Evolutionary conservation across 2,113 vertebrate genomes (phyloP).

Genomic region (Gadus macrocephalus): DNA sequence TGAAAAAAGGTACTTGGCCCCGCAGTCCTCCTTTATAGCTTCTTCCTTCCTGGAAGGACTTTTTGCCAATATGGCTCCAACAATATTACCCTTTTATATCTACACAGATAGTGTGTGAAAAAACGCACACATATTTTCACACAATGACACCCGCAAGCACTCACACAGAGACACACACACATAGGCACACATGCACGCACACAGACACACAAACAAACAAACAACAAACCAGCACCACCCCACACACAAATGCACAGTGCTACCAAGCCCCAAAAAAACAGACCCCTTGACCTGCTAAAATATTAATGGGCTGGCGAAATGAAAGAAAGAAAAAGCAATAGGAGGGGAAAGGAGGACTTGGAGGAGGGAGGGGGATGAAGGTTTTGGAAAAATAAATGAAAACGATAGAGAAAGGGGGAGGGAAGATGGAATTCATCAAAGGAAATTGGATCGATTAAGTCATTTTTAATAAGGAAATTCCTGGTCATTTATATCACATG

Average conservation of each 20-base stretch:
- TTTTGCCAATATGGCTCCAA: constrained; percentile 52
- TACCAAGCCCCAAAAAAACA: constrained; percentile 35
- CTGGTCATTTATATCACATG: not conserved
- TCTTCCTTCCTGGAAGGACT: constrained; percentile 48
- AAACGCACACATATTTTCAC: constrained; percentile 13
- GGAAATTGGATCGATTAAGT: constrained; percentile 1
- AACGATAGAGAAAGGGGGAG: constrained; percentile 11
- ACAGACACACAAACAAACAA: not conserved
- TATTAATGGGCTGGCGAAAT: constrained; percentile 57
- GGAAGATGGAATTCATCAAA: constrained; percentile 19
- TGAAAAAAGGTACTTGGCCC: constrained; percentile 27
- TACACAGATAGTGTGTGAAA: constrained; percentile 28
- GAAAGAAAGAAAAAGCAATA: constrained; percentile 57
- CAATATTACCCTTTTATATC: constrained; percentile 43
- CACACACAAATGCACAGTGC: no score
- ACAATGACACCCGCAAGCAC: constrained; percentile 1
- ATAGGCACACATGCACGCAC: not conserved
- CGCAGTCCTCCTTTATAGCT: not conserved
- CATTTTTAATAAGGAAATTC: constrained; percentile 4
- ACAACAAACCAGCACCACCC: no score
- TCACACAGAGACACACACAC: not conserved
- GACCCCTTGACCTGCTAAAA: constrained; percentile 61
- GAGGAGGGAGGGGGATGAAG: constrained; percentile 8
- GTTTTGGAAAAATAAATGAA: constrained; percentile 27
- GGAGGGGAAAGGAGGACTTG: constrained; percentile 30